Evolutionary conservation across 23 tunicate genomes (phyloP).

Genomic region (Halocynthia roretzi): DNA sequence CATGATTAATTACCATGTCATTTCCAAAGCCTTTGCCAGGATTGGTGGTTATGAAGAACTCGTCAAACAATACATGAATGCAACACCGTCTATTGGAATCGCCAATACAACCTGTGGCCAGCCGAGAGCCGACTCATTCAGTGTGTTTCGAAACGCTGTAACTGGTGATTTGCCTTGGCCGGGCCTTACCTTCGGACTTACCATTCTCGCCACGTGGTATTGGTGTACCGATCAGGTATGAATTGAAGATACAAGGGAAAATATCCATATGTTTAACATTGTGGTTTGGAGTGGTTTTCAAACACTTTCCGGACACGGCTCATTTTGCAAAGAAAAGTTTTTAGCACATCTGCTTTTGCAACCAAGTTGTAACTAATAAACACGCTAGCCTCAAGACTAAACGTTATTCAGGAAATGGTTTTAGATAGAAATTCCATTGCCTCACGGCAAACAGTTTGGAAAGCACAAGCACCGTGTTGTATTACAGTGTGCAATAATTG

Average conservation of each 20-base stretch:
- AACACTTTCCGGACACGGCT: too few species aligned
- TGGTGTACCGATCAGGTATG: conserved; percentile 96
- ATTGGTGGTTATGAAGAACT: conserved; percentile 68
- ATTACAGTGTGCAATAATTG: too few species aligned
- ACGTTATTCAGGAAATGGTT: too few species aligned
- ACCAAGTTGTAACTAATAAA: too few species aligned
- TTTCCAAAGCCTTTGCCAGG: conserved; percentile 53
- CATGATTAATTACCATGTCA: background rate
- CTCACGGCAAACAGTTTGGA: too few species aligned
- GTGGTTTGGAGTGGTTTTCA: too few species aligned
- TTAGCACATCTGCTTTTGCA: too few species aligned
- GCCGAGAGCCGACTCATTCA: conserved; percentile 62
- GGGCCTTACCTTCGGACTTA: conserved; percentile 75
- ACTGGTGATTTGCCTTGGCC: conserved; percentile 96
- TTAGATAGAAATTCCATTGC: too few species aligned
- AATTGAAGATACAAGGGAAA: background rate
- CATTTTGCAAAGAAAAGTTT: too few species aligned
- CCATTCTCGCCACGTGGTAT: conserved; percentile 82
- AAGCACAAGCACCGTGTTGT: too few species aligned
- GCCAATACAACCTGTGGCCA: conserved; percentile 56
- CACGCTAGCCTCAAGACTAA: too few species aligned
- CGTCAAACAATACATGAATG: conserved; percentile 31
- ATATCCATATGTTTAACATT: background rate
- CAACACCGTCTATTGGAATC: conserved; percentile 38
- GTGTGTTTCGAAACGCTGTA: conserved; percentile 71